Evolutionary conservation across 1,140 invertebrate genomes (phyloP).

Genomic region (Bactericera cockerelli): DNA sequence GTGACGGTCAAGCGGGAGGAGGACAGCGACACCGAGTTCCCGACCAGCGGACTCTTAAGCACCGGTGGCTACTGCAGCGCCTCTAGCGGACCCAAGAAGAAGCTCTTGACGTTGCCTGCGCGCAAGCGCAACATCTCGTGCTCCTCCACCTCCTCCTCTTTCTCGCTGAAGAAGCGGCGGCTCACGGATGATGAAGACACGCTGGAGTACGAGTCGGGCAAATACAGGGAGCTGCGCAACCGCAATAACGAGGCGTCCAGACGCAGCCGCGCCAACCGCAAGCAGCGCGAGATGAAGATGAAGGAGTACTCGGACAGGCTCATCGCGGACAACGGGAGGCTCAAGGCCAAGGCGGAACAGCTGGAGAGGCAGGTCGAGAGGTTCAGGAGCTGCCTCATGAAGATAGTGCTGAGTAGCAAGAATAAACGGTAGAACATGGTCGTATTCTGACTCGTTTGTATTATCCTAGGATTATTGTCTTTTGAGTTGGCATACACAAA

Average conservation of each 20-base stretch:
- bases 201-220: constrained; percentile 20
- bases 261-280: constrained; percentile 50
- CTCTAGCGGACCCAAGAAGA: neutral
- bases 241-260: constrained; percentile 63
- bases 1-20: neutral
- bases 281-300: constrained; percentile 42
- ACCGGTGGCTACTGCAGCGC: neutral
- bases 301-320: constrained; percentile 25
- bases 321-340: constrained; percentile 31
- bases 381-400: constrained; percentile 31
- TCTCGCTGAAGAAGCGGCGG: neutral
- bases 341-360: constrained; percentile 34
- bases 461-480: too few species aligned
- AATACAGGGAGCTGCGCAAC: constrained; percentile 46
- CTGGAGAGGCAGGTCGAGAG: constrained; percentile 33
- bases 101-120: neutral
- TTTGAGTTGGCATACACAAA: too few species aligned
- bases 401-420: constrained; percentile 27
- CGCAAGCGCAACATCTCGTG: neutral
- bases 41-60: too few species aligned
- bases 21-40: neutral
- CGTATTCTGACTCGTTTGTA: too few species aligned
- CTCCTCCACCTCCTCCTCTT: neutral
- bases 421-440: neutral
- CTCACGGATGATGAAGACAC: neutral